phyloP scores from a whole-genome alignment of 1,140 invertebrate genomes.

The Pachypeltis micranthus region DNA sequence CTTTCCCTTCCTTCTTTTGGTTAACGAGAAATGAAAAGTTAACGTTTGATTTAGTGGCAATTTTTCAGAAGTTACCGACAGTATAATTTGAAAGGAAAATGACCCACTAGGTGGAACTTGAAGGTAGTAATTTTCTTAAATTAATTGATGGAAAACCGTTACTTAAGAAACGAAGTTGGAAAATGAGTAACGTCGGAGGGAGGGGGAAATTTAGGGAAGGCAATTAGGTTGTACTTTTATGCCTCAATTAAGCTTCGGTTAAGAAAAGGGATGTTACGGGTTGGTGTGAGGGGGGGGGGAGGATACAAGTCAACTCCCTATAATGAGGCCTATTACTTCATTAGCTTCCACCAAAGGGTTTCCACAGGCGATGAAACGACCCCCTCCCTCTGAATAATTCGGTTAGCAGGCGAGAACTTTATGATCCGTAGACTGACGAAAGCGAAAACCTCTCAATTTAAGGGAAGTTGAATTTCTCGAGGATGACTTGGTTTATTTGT shows the following conservation, averaged over 20 bases:
- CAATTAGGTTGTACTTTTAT: not conserved
- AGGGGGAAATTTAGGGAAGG: not conserved
- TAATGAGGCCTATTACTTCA: not conserved
- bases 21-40: too few relatives aligned
- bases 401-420: too few relatives aligned
- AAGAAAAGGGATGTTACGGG: too few relatives aligned
- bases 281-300: too few relatives aligned
- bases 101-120: not conserved
- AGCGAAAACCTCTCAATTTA: too few relatives aligned
- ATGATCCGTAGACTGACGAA: too few relatives aligned
- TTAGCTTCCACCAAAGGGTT: not conserved
- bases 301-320: not conserved
- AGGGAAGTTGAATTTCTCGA: too few relatives aligned
- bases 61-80: not conserved
- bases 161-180: not conserved
- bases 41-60: not conserved
- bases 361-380: not conserved
- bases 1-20: too few relatives aligned
- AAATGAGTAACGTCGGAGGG: not conserved
- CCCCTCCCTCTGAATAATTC: too few relatives aligned
- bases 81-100: not conserved
- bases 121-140: not conserved
- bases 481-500: too few relatives aligned
- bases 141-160: not conserved
- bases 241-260: not conserved